A percentile compares a stretch with the other conserved stretches of the same genome.
These are phyloP conservation scores for Cyprinodon brontotheroides DNA, from an alignment of 2,113 vertebrate species.

Conservation along the genomic window DNA sequence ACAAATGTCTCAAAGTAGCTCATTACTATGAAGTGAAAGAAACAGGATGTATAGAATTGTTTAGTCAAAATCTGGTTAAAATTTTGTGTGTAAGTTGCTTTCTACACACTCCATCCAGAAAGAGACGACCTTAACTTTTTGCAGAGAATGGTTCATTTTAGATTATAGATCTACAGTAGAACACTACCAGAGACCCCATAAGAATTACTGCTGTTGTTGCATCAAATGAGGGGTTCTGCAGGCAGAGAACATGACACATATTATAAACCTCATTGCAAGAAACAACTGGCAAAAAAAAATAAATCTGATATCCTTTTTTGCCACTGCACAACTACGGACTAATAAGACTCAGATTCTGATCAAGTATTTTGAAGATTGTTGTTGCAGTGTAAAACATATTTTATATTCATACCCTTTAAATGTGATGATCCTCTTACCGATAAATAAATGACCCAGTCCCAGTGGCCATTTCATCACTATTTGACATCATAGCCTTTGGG, in stretches of 20 bases:
- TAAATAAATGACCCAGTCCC: constrained; percentile 68
- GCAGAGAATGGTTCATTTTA: too few relatives aligned
- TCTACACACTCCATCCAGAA: too few relatives aligned
- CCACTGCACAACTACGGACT: not conserved
- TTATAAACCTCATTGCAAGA: too few relatives aligned
- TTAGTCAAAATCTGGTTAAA: too few relatives aligned
- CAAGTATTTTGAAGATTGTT: not conserved
- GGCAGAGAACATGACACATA: too few relatives aligned
- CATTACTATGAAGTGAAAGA: not conserved
- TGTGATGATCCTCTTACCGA: not conserved
- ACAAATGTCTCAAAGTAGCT: not conserved
- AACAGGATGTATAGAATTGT: not conserved
- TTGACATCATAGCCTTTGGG: constrained; percentile 43
- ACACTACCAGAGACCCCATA: too few relatives aligned
- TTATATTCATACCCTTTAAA: not conserved
- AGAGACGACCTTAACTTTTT: too few relatives aligned
- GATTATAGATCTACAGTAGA: too few relatives aligned
- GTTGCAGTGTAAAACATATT: not conserved
- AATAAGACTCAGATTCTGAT: not conserved
- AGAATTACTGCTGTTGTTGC: too few relatives aligned
- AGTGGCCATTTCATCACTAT: constrained; percentile 35
- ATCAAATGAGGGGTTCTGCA: too few relatives aligned
- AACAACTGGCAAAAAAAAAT: not conserved
- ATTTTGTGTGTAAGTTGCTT: too few relatives aligned
- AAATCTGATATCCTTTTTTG: not conserved